Base-by-base conservation (phyloP, 2,113 vertebrate genomes). In the Leptobrachium leishanense region DNA sequence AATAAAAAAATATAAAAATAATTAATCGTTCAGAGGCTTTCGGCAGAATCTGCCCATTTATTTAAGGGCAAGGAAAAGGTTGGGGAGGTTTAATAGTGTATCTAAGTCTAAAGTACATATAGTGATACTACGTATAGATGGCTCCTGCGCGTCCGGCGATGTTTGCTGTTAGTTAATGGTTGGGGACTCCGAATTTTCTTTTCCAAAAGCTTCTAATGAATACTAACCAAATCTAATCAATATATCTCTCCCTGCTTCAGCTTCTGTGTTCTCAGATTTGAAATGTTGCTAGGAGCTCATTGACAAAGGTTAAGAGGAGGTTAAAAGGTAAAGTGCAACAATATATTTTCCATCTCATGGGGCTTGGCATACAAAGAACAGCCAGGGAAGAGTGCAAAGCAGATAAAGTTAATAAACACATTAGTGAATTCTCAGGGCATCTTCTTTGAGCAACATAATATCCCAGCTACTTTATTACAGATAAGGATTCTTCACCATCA, bases 311-410 rank as follows among this genome's bases (percentile, higher is more conserved):
- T 89, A 88, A 75, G 59, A 68, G 73, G 80, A 85, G 89, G 88
- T 86, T 85, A 88, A 86, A 85, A 89, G 90, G 86, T 89, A 85
- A 89, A 55, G 79, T 76, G 71, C 69, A 77, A 70, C 73, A 81
- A 74, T 55, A 68, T 90, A 82, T 90, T 91, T 88, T 82, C 89
- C 84, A 81, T 90, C 88, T 82, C 87, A 82, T 76, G 76, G 86
- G 84, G 72, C 82, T 83, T 67, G 76, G 79, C 81, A 68, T 81
- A 79, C 83, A 79, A 44, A 72, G 79, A 75, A 82, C 55, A 85
- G 11, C 66, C 65, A 63, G 67, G 43, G 83, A 74, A 41, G 72
- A 68, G 72, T 73, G 82, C 76, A 63, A 81, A 1, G 6, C 75
- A 84, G 87, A 89, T 89, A 90, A 88, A 84, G 72, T 78, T 86